Conservation (phyloP, 2,113 vertebrate genomes). For the Probosciger aterrimus region DNA sequence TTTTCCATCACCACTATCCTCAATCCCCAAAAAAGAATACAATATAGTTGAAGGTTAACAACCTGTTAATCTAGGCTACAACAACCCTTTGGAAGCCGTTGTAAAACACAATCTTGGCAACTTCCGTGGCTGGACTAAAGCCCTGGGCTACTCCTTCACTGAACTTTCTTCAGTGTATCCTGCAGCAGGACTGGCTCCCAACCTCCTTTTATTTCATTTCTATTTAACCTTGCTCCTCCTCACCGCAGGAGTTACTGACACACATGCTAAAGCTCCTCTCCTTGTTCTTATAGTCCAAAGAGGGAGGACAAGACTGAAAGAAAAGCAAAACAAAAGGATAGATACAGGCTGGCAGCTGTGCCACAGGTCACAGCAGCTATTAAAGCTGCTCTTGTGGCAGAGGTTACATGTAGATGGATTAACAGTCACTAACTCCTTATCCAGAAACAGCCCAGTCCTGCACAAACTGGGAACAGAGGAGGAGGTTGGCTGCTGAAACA, state of each 20-base stretch:
- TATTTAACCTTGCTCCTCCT: background rate
- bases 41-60: background rate
- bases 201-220: fast-evolving
- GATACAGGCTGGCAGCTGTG: background rate
- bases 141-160: background rate
- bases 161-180: background rate
- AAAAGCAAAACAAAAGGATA: background rate
- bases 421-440: background rate
- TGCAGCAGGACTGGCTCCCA: background rate
- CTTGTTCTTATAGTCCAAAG: background rate
- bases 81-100: background rate
- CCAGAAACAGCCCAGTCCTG: background rate
- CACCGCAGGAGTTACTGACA: background rate
- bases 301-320: background rate
- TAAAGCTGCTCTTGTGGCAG: background rate
- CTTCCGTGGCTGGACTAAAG: background rate
- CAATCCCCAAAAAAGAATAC: background rate
- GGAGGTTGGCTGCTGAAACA: background rate
- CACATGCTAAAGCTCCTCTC: background rate
- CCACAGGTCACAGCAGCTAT: background rate
- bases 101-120: background rate
- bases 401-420: background rate
- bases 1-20: background rate
- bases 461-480: background rate
- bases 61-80: background rate